Evolutionary conservation across 2,797 vertebrate genomes (phyloP), one percentile per base, ranked within the genome.

Genomic region (Tragelaphus oryx): DNA sequence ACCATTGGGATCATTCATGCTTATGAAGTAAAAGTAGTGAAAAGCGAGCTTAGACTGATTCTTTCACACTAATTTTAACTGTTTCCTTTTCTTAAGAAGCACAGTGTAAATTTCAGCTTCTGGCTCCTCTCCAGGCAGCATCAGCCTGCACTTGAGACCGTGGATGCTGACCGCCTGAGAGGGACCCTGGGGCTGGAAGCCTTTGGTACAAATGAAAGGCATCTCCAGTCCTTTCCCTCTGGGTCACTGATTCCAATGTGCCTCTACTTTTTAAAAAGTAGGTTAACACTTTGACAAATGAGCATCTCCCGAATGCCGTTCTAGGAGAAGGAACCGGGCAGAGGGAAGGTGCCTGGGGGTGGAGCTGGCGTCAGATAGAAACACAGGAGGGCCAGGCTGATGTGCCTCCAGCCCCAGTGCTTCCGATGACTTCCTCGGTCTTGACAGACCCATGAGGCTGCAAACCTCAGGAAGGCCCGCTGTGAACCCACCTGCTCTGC

Each of bases 351-450:
- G 4, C 10, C 1, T 1, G 2, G 54, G 41, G 50, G 37, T 16
- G 46, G 5, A 10, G 57, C 3, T 26, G 10, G 71, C 5, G 0
- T 14, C 2, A 30, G 5, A 5, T 0, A 12, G 52, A 59, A 1
- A 24, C 1, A 1, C 60, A 28, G 14, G 6, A 41, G 41, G 6
- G 33, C 12, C 78, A 2, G 11, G 12, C 30, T 16, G 50, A 37
- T 4, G n/a, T 0, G 4, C 6, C 50, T 0, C 8, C 22, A 37
- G 20, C n/a, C 4, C 4, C 22, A 14, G n/a, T 1, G 2, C 4
- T 1, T 22, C 50, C 1, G 1, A 6, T 2, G 37, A 18, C 52
- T 4, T 16, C 28, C 28, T n/a, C 3, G 46, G 30, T 4, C 8
- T 8, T 2, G 24, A 10, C 16, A 4, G 54, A n/a, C 3, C 11